These are phyloP conservation scores for Xestia xanthographa DNA, from an alignment of 2,888 invertebrate genomes.

Conservation along the genomic window DNA sequence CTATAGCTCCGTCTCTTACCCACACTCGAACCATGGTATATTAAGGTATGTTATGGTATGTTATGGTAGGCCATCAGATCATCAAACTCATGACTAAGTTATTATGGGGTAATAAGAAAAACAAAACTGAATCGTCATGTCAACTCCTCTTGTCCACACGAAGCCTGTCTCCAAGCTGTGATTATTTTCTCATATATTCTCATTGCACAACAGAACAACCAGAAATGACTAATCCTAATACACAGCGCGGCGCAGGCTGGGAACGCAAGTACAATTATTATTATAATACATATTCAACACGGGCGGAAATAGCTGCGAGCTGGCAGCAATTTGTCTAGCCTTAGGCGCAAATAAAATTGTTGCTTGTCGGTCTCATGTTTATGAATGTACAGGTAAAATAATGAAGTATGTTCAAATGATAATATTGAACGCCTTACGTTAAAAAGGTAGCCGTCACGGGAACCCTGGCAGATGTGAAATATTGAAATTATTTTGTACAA, in stretches of 20 bases:
- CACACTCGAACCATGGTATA: too few species aligned
- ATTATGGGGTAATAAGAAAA: too few species aligned
- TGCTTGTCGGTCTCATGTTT: not conserved
- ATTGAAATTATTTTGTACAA: too few species aligned
- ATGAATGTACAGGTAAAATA: too few species aligned
- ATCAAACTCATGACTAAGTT: too few species aligned
- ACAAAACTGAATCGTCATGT: too few species aligned
- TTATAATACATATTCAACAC: conserved; percentile 18
- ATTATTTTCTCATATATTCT: conserved; percentile 23
- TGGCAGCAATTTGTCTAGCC: not conserved
- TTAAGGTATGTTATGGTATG: too few species aligned
- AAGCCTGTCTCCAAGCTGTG: not conserved
- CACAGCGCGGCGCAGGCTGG: not conserved
- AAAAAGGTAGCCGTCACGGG: too few species aligned
- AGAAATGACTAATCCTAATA: conserved; percentile 24
- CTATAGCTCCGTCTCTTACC: too few species aligned
- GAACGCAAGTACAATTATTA: conserved; percentile 24
- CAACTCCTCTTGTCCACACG: not conserved
- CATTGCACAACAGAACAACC: not conserved
- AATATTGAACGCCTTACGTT: not conserved
- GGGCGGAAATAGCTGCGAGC: not conserved
- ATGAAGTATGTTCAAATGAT: not conserved
- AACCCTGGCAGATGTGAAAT: too few species aligned
- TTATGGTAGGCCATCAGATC: too few species aligned
- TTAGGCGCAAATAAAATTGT: conserved; percentile 2